A percentile compares a stretch with the other conserved stretches of the same genome.
These are phyloP conservation scores for Saturnia pavonia DNA, from an alignment of 2,888 invertebrate species.

Conservation along the genomic window DNA sequence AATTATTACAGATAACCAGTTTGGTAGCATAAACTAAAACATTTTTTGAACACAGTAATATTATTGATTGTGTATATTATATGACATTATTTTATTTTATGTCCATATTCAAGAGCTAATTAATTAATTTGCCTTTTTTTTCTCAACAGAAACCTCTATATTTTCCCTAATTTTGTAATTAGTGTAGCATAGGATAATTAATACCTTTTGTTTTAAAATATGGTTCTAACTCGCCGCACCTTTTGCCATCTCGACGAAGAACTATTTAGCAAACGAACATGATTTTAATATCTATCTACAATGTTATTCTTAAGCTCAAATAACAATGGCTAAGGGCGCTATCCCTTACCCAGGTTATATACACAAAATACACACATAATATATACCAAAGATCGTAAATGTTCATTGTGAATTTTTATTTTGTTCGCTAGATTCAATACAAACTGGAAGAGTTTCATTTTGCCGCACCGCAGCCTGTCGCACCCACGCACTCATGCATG, in stretches of 20 bases:
- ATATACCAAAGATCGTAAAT: neutral
- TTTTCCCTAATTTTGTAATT: too few relatives aligned
- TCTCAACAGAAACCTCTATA: too few relatives aligned
- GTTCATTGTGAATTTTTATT: neutral
- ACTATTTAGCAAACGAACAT: neutral
- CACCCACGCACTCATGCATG: neutral
- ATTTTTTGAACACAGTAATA: neutral
- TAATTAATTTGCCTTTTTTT: too few relatives aligned
- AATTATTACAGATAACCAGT: slow-evolving; percentile 17
- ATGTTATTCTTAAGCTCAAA: neutral
- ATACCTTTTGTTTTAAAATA: too few relatives aligned
- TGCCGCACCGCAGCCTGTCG: neutral
- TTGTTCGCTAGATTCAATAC: neutral
- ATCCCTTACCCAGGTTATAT: neutral
- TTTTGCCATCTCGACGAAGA: neutral
- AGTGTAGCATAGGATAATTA: too few relatives aligned
- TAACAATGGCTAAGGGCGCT: neutral
- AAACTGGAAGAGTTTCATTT: neutral
- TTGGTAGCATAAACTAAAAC: slow-evolving; percentile 15
- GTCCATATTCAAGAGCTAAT: too few relatives aligned
- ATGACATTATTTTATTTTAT: neutral
- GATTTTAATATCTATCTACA: neutral
- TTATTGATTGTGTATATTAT: too few relatives aligned
- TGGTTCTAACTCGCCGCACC: neutral
- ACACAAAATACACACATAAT: neutral